These are phyloP conservation scores for Phataginus tricuspis DNA, from an alignment of 2,797 vertebrate species.

Conservation along the genomic window DNA sequence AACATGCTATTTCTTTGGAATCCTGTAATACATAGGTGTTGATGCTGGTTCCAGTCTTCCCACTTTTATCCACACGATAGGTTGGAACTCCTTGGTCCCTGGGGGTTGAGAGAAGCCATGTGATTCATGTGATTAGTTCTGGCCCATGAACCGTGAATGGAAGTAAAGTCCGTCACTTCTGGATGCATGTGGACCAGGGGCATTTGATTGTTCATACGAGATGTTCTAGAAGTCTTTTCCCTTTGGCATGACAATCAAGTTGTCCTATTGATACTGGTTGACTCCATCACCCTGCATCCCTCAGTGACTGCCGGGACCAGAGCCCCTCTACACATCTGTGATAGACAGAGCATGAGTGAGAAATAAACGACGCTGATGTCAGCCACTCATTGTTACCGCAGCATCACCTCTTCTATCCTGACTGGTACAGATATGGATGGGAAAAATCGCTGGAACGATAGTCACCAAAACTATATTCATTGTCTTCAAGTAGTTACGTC, in stretches of 20 bases:
- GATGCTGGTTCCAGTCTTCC: neutral
- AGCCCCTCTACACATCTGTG: neutral
- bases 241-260: no score
- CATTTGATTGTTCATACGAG: accelerated
- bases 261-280: accelerated
- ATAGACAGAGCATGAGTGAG: neutral
- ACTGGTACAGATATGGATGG: neutral
- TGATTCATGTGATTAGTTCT: neutral
- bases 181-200: no score
- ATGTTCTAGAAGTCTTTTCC: no score
- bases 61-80: accelerated
- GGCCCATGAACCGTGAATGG: no score
- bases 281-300: neutral
- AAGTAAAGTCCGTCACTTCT: accelerated
- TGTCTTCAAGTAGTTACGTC: neutral
- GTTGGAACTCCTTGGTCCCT: neutral
- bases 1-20: neutral
- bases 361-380: neutral
- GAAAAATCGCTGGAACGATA: neutral
- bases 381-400: neutral
- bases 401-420: neutral
- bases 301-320: neutral
- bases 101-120: neutral
- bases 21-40: accelerated
- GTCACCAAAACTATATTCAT: neutral